A percentile compares a stretch with the other conserved stretches of the same genome.
Conservation (phyloP, 1,140 invertebrate genomes). For the Drosophila lacteicornis region DNA sequence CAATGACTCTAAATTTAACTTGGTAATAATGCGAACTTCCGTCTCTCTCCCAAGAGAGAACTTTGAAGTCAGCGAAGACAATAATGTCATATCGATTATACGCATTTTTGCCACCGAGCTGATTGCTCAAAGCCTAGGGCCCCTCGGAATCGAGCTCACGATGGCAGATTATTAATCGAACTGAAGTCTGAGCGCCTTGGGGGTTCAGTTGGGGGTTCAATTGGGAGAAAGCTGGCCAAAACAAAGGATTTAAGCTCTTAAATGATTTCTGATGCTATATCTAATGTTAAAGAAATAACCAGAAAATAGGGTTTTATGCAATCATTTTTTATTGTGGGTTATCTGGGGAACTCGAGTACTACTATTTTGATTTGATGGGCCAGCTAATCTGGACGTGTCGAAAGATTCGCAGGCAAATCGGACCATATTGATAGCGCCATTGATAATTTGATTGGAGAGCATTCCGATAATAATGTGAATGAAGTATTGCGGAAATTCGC, state of each 20-base stretch:
- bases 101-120: conserved; percentile 23
- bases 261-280: not conserved
- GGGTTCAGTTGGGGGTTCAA: conserved; percentile 18
- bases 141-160: conserved; percentile 35
- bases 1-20: conserved; percentile 52
- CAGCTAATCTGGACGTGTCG: conserved; percentile 14
- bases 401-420: conserved; percentile 32
- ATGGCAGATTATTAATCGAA: conserved; percentile 32
- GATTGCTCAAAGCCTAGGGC: conserved; percentile 33
- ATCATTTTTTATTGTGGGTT: conserved; percentile 24
- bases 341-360: conserved; percentile 22
- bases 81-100: conserved; percentile 61
- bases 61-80: conserved; percentile 8
- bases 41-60: conserved; percentile 21
- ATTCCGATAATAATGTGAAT: conserved; percentile 41
- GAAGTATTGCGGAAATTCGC: conserved; percentile 22
- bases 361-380: conserved; percentile 13
- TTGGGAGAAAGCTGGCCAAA: conserved; percentile 39
- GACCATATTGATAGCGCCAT: conserved; percentile 40
- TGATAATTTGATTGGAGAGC: conserved; percentile 37
- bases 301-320: not conserved
- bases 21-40: conserved; percentile 49
- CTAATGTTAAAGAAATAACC: not conserved
- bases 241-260: conserved; percentile 6
- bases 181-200: too few relatives aligned